These are phyloP conservation scores for Lasioglossum morio DNA, from an alignment of 2,888 invertebrate species.

Conservation along the genomic window DNA sequence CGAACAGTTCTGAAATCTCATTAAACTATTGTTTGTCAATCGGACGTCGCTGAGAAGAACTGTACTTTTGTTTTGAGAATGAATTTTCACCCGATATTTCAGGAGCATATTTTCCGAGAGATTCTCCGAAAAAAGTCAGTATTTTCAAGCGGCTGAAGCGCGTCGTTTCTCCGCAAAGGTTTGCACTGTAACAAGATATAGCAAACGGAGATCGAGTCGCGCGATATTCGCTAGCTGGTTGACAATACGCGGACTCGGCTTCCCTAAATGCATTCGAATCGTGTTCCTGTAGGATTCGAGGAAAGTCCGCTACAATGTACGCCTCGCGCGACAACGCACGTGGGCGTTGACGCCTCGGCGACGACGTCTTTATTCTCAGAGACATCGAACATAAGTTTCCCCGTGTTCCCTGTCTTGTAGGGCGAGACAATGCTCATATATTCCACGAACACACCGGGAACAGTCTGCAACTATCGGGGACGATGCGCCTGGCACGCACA, in stretches of 20 bases:
- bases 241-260: conserved; percentile 56
- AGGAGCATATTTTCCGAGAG: neutral
- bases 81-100: neutral
- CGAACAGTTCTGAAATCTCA: no score
- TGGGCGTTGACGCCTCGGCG: conserved; percentile 79
- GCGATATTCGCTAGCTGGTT: conserved; percentile 56
- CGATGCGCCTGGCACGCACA: neutral
- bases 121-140: neutral
- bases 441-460: conserved; percentile 61
- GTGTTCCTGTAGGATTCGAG: conserved; percentile 51
- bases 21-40: no score
- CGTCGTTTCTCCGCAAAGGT: conserved; percentile 23
- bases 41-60: no score
- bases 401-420: conserved; percentile 74
- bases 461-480: conserved; percentile 34
- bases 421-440: conserved; percentile 74
- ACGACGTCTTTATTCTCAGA: conserved; percentile 79
- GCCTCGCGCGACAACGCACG: conserved; percentile 59
- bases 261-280: conserved; percentile 61
- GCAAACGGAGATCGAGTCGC: conserved; percentile 58
- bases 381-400: conserved; percentile 79
- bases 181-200: conserved; percentile 51
- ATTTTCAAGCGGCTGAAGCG: neutral
- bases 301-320: conserved; percentile 53
- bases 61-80: neutral